phyloP scores from a whole-genome alignment of 2,888 invertebrate species.

The Dasysyrphus albostriatus region DNA sequence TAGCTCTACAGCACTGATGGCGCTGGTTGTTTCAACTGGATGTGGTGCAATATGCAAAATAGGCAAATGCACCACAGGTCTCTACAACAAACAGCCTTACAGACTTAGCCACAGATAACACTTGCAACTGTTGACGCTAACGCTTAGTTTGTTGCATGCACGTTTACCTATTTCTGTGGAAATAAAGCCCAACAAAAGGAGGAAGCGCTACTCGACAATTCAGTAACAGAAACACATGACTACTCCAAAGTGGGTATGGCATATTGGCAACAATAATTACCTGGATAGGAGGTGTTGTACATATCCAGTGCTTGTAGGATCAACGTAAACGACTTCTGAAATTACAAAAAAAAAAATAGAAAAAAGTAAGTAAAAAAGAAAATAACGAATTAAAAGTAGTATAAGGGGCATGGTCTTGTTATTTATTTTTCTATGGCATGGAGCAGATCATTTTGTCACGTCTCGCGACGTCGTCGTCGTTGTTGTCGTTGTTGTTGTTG shows the following conservation, averaged over 20 bases:
- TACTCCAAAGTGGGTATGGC: slow-evolving; percentile 74
- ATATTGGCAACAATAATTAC: slow-evolving; percentile 84
- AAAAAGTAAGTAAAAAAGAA: slow-evolving; percentile 44
- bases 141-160: slow-evolving; percentile 63
- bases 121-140: slow-evolving; percentile 59
- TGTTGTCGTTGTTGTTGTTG: slow-evolving; percentile 6
- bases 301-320: slow-evolving; percentile 96
- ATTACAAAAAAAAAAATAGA: slow-evolving; percentile 79
- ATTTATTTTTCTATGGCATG: slow-evolving; percentile 61
- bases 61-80: slow-evolving; percentile 49
- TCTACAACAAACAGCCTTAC: background rate
- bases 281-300: slow-evolving; percentile 89
- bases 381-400: slow-evolving; percentile 63
- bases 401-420: slow-evolving; percentile 51
- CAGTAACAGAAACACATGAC: slow-evolving; percentile 62
- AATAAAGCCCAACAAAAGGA: slow-evolving; percentile 78
- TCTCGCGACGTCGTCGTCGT: slow-evolving; percentile 34
- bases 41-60: slow-evolving; percentile 78
- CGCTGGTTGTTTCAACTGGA: slow-evolving; percentile 30
- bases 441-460: slow-evolving; percentile 75
- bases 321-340: slow-evolving; percentile 96
- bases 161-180: slow-evolving; percentile 77
- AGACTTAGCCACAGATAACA: slow-evolving; percentile 58
- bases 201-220: slow-evolving; percentile 31
- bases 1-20: background rate